Evolutionary conservation across 2,888 invertebrate species (phyloP).

Genomic region (Machimus rusticus): DNA sequence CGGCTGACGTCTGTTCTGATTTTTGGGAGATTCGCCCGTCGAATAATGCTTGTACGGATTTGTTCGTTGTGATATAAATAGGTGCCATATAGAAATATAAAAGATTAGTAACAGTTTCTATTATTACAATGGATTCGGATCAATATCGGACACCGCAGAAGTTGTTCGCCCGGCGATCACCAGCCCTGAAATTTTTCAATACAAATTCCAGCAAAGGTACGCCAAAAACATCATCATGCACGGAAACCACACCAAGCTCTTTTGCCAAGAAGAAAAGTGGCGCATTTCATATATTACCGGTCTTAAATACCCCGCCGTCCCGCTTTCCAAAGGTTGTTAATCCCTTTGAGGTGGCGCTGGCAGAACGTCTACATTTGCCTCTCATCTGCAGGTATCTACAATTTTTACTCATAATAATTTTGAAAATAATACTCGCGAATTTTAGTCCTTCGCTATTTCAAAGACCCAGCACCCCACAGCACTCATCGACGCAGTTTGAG

Average conservation of each 20-base stretch:
- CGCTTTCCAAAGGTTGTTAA: conserved; percentile 68
- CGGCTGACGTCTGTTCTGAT: neutral
- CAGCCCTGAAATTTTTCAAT: conserved; percentile 12
- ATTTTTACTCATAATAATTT: neutral
- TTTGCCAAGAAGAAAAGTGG: conserved; percentile 6
- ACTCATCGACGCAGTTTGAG: conserved; percentile 64
- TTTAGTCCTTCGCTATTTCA: conserved; percentile 61
- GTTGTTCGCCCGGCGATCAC: neutral
- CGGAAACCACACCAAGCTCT: conserved; percentile 33
- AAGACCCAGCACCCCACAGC: conserved; percentile 57
- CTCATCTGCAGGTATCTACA: conserved; percentile 70
- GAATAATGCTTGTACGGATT: neutral
- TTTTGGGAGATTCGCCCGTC: neutral
- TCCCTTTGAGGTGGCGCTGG: conserved; percentile 70
- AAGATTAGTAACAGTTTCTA: neutral
- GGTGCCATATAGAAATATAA: neutral
- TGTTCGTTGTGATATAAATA: neutral
- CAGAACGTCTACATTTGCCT: conserved; percentile 69
- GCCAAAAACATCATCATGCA: conserved; percentile 1
- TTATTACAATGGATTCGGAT: conserved; percentile 13
- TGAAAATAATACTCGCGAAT: neutral
- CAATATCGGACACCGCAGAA: conserved; percentile 43
- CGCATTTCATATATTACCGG: conserved; percentile 52
- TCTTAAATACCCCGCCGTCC: conserved; percentile 65
- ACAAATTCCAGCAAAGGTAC: neutral